Percentiles rank a stretch among this genome's conserved stretches.
Evolutionary conservation across 2,888 invertebrate species (phyloP).

Genomic region (Coenonympha glycerion): DNA sequence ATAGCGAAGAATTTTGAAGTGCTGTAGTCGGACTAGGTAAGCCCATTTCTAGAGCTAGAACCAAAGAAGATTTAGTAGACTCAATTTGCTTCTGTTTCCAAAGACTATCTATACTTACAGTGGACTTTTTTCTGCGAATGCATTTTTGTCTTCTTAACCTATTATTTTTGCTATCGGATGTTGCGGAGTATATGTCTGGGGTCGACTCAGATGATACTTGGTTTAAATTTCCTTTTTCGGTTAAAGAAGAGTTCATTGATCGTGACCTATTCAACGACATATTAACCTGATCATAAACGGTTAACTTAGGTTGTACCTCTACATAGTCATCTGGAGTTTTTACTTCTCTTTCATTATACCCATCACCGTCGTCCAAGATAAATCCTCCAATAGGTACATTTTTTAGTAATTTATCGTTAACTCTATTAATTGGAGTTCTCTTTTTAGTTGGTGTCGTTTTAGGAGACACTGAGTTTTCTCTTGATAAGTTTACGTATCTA

Average conservation of each 20-base stretch:
- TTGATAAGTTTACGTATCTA: slow-evolving; percentile 58
- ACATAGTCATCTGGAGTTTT: slow-evolving; percentile 57
- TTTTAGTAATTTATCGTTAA: slow-evolving; percentile 57
- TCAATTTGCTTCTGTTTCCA: slow-evolving; percentile 44
- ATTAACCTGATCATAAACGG: slow-evolving; percentile 30
- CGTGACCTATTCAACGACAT: slow-evolving; percentile 50
- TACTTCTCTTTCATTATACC: slow-evolving; percentile 71
- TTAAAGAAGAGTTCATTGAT: slow-evolving; percentile 52
- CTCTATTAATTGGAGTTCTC: slow-evolving; percentile 48
- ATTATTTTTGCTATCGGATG: slow-evolving; percentile 47
- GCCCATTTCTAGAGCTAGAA: slow-evolving; percentile 61
- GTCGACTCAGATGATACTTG: slow-evolving; percentile 55
- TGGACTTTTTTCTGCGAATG: slow-evolving; percentile 72
- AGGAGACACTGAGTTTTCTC: slow-evolving; percentile 67
- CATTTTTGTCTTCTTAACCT: slow-evolving; percentile 75
- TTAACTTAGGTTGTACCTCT: slow-evolving; percentile 35
- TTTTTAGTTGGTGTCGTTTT: slow-evolving; percentile 57
- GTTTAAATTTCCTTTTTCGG: slow-evolving; percentile 42
- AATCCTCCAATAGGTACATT: slow-evolving; percentile 68
- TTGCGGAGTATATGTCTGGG: slow-evolving; percentile 51
- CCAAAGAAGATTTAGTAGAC: slow-evolving; percentile 46
- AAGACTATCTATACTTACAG: slow-evolving; percentile 59
- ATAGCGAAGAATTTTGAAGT: slow-evolving; percentile 52
- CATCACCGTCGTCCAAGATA: slow-evolving; percentile 65
- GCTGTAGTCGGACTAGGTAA: slow-evolving; percentile 63